Base-by-base conservation (phyloP, 2,888 invertebrate genomes). In the Ormia ochracea region DNA sequence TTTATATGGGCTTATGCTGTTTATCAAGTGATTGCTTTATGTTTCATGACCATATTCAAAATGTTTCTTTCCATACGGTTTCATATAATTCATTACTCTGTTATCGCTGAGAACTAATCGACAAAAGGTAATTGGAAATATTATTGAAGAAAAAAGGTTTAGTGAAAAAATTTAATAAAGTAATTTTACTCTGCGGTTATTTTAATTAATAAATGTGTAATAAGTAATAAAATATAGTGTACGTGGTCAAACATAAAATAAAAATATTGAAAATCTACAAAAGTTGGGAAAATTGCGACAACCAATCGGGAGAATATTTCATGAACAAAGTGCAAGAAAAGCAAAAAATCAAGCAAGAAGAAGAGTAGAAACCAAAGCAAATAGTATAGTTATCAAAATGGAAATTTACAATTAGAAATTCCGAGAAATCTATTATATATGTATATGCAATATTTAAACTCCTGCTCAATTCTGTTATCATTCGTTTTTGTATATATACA, bases 341-440 rank as follows among this genome's bases (percentile, higher is more conserved):
- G 48, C 17, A 52, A 31, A 23, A 59, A 21, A 63, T 14, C 21
- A 38, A 75, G 33, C 14, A 50, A 23, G 28, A 70, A 58, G 14
- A 63, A 54, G n/a, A 48, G 41, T 3, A 59, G 19, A 41, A 4
- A 48, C 4, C 19, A 26, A 43, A 65, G 41, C 9, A 41, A 7
- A 41, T 28, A 69, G 56, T 50, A 61, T 19, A 21, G 7, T 59
- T 58, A 38, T 38, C 48, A 38, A 56, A 66, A 72, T 72, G 76
- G 56, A 80, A 68, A 66, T 72, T 63, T 38, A 56, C 17, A 61
- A 50, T 56, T 80, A 56, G 43, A 70, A 76, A 80, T 72, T 75
- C 48, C 61, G 28, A 76, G 61, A 72, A 68, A 63, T n/a, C 17
- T 56, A 56, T 79, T 78, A 17, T 17, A 48, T 38, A n/a, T n/a